Evolutionary conservation across 2,113 vertebrate genomes (phyloP), one percentile per base, ranked within the genome.

Genomic region (Boulengeromyrus knoepffleri): DNA sequence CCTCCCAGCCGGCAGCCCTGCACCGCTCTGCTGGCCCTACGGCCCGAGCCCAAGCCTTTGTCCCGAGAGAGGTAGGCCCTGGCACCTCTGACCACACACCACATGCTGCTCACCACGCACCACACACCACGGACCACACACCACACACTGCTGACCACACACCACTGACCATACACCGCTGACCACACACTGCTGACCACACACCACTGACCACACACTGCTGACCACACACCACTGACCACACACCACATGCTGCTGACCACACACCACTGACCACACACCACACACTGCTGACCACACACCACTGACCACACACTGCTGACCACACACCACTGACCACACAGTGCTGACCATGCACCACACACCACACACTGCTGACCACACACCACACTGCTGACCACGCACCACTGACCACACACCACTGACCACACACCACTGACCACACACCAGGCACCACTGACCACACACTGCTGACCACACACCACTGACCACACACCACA

Each of bases 41-140:
- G 95, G 21, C 97, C 98, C 1, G 98, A 99, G 90, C 97, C 97
- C 90, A 99, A 98, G 93, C 97, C 97, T 0, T 95, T 99, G 92
- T 97, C 97, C 53, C 95, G 98, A 93, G 98, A 99, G 94, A 98
- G 99, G 98, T 99, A 93, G 92, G 93, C 9, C 39, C 58, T 49
- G 9, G 17, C 5, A n/a, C 19, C 17, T 5, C 19, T n/a, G 5
- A 66, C 86, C 46, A 39, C 45, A 12, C 8, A 62, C 56, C 56
- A 24, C 56, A 62, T 0, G 0, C 7, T 1, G 4, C 46, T 21
- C 3, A 58, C 85, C 13, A 7, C 36, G 5, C 5, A 10, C 6
- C 15, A 39, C 21, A 6, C 13, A 5, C 83, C 3, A 1, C n/a
- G n/a, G n/a, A n/a, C n/a, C n/a, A n/a, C n/a, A n/a, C n/a, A n/a